Evolutionary conservation across 2,113 vertebrate genomes (phyloP).

Genomic region (Centropus bengalensis): DNA sequence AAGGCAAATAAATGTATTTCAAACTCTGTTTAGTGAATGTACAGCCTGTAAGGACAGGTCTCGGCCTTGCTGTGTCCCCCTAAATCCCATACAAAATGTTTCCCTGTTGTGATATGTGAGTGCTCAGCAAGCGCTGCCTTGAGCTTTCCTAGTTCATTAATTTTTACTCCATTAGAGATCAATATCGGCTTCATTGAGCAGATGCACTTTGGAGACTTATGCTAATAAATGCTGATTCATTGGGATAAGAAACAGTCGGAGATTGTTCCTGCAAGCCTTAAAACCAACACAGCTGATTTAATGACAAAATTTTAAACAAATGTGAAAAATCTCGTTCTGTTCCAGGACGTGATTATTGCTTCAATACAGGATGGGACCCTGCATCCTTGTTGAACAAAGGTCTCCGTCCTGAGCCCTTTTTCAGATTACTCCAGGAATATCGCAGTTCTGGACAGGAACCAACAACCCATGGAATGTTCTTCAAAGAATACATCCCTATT

Average conservation of each 20-base stretch:
- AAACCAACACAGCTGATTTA: not conserved
- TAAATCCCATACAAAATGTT: not conserved
- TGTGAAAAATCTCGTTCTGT: not conserved
- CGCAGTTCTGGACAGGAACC: not conserved
- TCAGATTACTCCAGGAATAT: not conserved
- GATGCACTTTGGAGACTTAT: not conserved
- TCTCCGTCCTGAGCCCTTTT: not conserved
- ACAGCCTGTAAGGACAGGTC: not conserved
- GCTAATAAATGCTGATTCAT: not conserved
- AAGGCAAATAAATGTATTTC: not conserved
- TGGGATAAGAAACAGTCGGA: not conserved
- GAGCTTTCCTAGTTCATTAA: not conserved
- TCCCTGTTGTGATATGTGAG: not conserved
- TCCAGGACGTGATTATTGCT: not conserved
- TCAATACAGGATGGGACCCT: not conserved
- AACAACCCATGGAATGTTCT: not conserved
- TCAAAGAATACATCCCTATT: not conserved
- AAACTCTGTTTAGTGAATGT: not conserved
- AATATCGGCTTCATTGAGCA: not conserved
- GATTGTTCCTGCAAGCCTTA: not conserved
- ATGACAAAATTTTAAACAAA: not conserved
- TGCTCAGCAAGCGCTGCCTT: not conserved
- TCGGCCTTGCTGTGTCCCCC: not conserved
- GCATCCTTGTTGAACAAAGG: not conserved
- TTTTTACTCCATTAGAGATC: not conserved